Conservation (phyloP, 2,888 invertebrate genomes). For the Archips crataeganus region DNA sequence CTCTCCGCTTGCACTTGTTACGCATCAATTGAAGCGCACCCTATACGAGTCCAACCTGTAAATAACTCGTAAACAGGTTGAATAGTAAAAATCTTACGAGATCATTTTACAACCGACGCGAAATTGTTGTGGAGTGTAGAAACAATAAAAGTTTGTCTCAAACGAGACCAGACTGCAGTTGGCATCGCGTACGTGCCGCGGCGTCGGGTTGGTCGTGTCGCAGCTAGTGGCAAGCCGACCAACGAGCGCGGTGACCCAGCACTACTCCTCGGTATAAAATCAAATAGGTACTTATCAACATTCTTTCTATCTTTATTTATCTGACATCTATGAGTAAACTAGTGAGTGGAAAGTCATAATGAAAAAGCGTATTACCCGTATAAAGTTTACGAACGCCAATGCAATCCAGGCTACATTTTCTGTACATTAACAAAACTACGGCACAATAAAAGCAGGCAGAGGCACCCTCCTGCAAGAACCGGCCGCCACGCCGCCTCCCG, state of each 20-base stretch:
- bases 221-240: neutral
- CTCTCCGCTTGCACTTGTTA: too few species aligned
- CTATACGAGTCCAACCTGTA: neutral
- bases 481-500: neutral
- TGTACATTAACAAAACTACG: neutral
- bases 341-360: too few species aligned
- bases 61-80: neutral
- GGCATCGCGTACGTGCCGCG: too few species aligned
- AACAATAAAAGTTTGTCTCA: neutral
- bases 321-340: too few species aligned
- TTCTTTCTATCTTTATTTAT: too few species aligned
- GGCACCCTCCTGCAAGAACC: neutral
- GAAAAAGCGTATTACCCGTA: too few species aligned
- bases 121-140: neutral
- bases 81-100: neutral
- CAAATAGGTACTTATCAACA: too few species aligned
- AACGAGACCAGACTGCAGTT: neutral
- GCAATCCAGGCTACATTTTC: neutral
- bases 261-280: too few species aligned
- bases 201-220: neutral
- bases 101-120: neutral
- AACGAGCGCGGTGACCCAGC: too few species aligned
- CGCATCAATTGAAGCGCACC: neutral
- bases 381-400: neutral
- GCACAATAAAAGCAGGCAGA: neutral